These are phyloP conservation scores for Delichon dasypus DNA, from an alignment of 2,797 vertebrate species.

Conservation along the genomic window DNA sequence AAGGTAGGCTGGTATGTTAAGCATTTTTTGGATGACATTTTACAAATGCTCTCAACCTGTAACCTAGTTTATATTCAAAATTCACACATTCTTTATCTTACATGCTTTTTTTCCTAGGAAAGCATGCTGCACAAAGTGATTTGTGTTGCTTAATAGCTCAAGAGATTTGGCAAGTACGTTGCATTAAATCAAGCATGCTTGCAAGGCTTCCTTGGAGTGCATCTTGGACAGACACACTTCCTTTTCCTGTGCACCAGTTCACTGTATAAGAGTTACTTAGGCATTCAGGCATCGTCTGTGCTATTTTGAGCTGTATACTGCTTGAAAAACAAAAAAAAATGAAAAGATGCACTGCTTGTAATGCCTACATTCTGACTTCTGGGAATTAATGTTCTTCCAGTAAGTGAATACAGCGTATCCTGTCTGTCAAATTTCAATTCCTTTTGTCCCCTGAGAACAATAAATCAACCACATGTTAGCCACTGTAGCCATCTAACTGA, in stretches of 20 bases:
- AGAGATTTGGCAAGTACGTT: background rate
- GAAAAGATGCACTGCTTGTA: conserved; percentile 28
- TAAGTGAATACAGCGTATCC: conserved; percentile 6
- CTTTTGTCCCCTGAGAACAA: conserved; percentile 33
- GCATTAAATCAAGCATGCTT: background rate
- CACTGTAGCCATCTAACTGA: conserved; percentile 41
- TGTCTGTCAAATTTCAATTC: conserved; percentile 61
- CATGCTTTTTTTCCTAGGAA: background rate
- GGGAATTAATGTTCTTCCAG: conserved; percentile 47
- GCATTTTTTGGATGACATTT: background rate
- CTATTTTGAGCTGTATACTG: conserved; percentile 21
- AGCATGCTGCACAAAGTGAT: background rate
- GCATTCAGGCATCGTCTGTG: background rate
- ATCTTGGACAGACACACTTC: conserved; percentile 36
- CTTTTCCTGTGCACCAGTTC: conserved; percentile 7
- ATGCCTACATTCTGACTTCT: conserved; percentile 43
- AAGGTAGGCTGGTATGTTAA: background rate
- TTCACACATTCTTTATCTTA: background rate
- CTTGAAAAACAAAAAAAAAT: conserved; percentile 42
- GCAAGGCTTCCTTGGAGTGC: background rate
- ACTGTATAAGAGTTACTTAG: background rate
- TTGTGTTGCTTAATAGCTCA: background rate
- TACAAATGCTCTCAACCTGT: background rate
- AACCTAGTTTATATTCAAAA: background rate
- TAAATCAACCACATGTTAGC: conserved; percentile 47